phyloP scores from a whole-genome alignment of 2,888 invertebrate genomes.

The Craniophora ligustri region DNA sequence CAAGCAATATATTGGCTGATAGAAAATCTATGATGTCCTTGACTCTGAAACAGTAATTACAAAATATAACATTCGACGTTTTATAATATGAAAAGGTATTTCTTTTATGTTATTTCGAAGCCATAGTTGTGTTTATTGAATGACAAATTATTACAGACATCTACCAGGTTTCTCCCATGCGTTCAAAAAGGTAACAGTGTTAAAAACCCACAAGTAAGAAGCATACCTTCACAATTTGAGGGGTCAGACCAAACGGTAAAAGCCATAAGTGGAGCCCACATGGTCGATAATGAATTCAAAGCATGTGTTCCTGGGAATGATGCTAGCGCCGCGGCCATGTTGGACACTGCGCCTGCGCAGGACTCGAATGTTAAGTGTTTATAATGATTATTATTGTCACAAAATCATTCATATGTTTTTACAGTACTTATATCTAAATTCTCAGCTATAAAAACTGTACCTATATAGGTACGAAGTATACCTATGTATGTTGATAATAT shows the following conservation, averaged over 20 bases:
- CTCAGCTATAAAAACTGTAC: too few relatives aligned
- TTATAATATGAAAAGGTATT: too few relatives aligned
- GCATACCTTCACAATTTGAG: conserved; percentile 41
- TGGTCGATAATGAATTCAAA: conserved; percentile 45
- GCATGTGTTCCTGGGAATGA: conserved; percentile 48
- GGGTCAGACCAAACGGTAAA: conserved; percentile 48
- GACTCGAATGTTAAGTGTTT: conserved; percentile 39
- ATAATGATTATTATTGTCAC: conserved; percentile 32
- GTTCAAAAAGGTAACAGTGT: background rate
- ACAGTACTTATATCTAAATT: background rate
- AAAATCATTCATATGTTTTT: background rate
- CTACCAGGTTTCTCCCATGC: too few relatives aligned
- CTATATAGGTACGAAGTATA: too few relatives aligned
- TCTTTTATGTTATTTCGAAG: too few relatives aligned
- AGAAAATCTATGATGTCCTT: too few relatives aligned
- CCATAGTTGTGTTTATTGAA: too few relatives aligned
- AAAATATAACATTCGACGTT: too few relatives aligned
- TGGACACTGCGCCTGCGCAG: conserved; percentile 33
- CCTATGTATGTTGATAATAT: too few relatives aligned
- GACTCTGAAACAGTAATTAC: too few relatives aligned
- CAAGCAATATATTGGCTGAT: too few relatives aligned
- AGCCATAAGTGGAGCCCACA: conserved; percentile 37
- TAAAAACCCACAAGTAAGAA: conserved; percentile 15
- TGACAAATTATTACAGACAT: too few relatives aligned
- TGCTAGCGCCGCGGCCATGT: conserved; percentile 37